Base-by-base conservation (phyloP, 2,888 invertebrate genomes). In the Pegoplata infirma region DNA sequence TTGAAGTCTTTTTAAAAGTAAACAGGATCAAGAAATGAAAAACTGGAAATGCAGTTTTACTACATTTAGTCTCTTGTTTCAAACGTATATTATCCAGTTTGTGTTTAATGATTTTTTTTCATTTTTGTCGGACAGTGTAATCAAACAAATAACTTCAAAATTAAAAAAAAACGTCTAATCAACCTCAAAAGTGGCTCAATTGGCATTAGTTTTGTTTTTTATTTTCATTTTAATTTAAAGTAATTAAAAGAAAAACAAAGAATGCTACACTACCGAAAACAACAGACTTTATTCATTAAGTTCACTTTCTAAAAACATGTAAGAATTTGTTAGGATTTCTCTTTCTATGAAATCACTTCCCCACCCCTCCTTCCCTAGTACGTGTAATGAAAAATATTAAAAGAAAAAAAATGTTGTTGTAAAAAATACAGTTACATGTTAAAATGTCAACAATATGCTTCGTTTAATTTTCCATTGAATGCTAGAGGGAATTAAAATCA, bases 401-500 rank as follows among this genome's bases (percentile, higher is more conserved):
- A 40, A 10, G 5, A 40, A 40, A n/a, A n/a, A n/a, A n/a, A 40
- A 3, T 40, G n/a, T 40, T 32, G 32, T 10, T 10, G 32, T 10
- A 28, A 36, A 12, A 36, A 36, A 40, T 40, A 40, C 36, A 12
- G 61, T 16, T 72, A 44, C 49, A 73, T 74, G 66, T 32, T 74
- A 56, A 78, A 78, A 69, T 64, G 74, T 66, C 71, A 71, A 71
- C 59, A 66, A 72, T 78, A 68, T 71, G 78, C 75, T 64, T 67
- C 73, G 58, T 76, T 76, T 71, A 74, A 78, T 81, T 72, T 76
- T 64, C 49, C 67, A 76, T 59, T 46, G 25, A 56, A 72, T 68
- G 80, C 73, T 79, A 16, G 46, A 67, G 64, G 67, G 66, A 79
- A 75, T 80, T 76, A 81, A 74, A 79, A 67, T 79, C 74, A 79